Evolutionary conservation across 2,113 vertebrate genomes (phyloP), one percentile per base, ranked within the genome.

Genomic region (Leptobrachium ailaonicum): DNA sequence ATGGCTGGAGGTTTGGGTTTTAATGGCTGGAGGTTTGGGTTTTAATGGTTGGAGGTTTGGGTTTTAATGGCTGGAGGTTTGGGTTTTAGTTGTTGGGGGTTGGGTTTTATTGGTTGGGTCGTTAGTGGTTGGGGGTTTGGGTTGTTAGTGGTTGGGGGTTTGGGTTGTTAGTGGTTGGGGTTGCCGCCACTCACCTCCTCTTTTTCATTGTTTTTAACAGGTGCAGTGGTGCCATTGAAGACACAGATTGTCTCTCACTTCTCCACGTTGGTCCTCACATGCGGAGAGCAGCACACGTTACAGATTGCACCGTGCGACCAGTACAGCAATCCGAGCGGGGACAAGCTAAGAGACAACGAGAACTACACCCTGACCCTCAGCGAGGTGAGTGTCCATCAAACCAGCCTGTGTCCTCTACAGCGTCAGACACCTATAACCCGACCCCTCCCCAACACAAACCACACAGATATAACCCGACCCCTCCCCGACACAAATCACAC

Each of bases 171-270:
- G 11, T 60, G 56, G 13, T 60, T 5, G 56, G 10, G 4, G 9
- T 68, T 13, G 42, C 41, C 8, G 8, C 8, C 47, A 50, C 47
- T 50, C 4, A 5, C 47, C 47, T 83, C 1, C 20, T 32, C 20
- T 32, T 32, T 32, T 32, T 32, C 20, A 32, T 32, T 32, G 20
- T 90, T 76, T 84, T 8, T 85, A 87, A 84, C 87, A 99, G 98
- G 98, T 83, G 94, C 93, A 83, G 96, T 99, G 77, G 95, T 98
- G 88, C 97, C 98, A 82, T 96, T 96, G 69, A 99, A 99, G 91
- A 99, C 98, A 81, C 97, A 98, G 92, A 99, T 99, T 60, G 92
- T 96, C 47, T 97, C 94, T 88, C 98, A 99, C 89, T 99, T 99
- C 87, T 99, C 98, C 78, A 99, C 98, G 54, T 90, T 99, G 88